Evolutionary conservation across 2,113 vertebrate species (phyloP).

Genomic region (zebrafish (Danio rerio)): DNA sequence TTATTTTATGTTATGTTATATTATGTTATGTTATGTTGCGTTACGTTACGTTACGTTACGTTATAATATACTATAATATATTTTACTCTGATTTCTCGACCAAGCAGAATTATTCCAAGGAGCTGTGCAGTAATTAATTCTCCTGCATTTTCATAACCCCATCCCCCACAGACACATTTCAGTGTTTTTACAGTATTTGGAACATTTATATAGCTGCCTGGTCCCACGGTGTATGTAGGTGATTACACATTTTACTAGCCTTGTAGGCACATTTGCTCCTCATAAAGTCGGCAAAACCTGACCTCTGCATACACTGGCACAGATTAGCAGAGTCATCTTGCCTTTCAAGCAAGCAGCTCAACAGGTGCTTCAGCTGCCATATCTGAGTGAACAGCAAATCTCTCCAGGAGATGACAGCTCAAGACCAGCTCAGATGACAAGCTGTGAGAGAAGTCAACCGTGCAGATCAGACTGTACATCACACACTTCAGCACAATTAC

Average conservation of each 20-base stretch:
- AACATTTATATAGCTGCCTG: background rate
- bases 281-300: background rate
- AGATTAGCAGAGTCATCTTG: slow-evolving; percentile 20
- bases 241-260: background rate
- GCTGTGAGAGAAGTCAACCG: background rate
- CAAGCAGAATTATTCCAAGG: too few relatives aligned
- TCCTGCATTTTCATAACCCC: background rate
- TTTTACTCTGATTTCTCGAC: too few relatives aligned
- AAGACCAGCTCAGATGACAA: slow-evolving; percentile 29
- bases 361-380: slow-evolving; percentile 25
- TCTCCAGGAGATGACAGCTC: slow-evolving; percentile 24
- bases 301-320: background rate
- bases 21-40: too few relatives aligned
- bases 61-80: too few relatives aligned
- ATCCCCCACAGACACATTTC: background rate
- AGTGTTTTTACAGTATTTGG: background rate
- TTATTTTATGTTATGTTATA: too few relatives aligned
- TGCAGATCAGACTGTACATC: background rate
- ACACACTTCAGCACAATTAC: background rate
- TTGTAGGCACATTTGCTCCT: background rate
- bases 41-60: too few relatives aligned
- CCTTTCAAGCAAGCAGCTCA: background rate
- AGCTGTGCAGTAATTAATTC: background rate
- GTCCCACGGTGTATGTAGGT: background rate
- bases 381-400: slow-evolving; percentile 14